Conservation (phyloP, 2,888 invertebrate species). For the Pimpla rufipes region DNA sequence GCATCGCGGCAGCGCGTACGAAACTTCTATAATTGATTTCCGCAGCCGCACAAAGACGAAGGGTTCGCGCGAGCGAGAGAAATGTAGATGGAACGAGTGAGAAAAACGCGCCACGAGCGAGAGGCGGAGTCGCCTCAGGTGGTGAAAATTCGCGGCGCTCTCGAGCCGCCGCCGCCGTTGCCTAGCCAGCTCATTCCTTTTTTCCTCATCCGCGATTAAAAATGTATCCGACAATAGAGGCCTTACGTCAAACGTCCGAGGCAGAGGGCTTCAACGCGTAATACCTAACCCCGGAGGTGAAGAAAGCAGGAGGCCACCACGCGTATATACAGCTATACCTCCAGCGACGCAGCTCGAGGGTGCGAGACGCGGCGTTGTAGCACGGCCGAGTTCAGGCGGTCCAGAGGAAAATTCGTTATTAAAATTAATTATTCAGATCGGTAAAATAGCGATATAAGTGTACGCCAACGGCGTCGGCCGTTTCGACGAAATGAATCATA, state of each 20-base stretch:
- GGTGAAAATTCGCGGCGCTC: conserved; percentile 52
- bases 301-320: conserved; percentile 55
- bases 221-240: conserved; percentile 80
- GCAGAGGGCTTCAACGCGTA: conserved; percentile 64
- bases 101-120: conserved; percentile 57
- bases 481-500: conserved; percentile 84
- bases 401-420: conserved; percentile 82
- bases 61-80: conserved; percentile 56
- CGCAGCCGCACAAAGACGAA: conserved; percentile 63
- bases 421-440: conserved; percentile 85
- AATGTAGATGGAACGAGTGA: conserved; percentile 34
- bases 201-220: conserved; percentile 77
- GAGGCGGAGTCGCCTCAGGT: conserved; percentile 67
- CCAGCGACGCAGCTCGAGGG: conserved; percentile 19
- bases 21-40: conserved; percentile 73
- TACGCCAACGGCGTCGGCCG: conserved; percentile 80
- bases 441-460: conserved; percentile 84
- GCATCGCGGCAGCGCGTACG: conserved; percentile 49
- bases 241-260: conserved; percentile 80
- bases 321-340: conserved; percentile 23
- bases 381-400: conserved; percentile 49
- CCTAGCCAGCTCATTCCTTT: conserved; percentile 47
- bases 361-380: conserved; percentile 31
- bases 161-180: no score
- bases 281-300: conserved; percentile 53